Conservation (phyloP, 2,797 vertebrate species). For the Diceros bicornis region DNA sequence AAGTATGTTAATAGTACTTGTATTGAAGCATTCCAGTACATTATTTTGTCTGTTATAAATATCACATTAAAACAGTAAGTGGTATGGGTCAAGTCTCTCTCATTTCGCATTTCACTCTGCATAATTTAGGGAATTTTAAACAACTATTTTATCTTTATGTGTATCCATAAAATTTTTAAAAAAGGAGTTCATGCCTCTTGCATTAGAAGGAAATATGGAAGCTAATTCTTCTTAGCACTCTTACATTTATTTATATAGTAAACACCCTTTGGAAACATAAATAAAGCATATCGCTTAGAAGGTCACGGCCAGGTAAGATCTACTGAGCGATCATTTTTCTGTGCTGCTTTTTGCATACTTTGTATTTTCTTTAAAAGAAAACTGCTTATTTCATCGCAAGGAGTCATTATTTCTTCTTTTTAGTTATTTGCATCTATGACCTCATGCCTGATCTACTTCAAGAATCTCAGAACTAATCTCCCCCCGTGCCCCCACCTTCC, state of each 20-base stretch:
- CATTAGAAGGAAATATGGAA: neutral
- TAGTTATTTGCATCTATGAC: neutral
- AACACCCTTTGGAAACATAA: neutral
- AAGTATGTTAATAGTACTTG: neutral
- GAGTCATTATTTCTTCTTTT: neutral
- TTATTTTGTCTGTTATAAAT: neutral
- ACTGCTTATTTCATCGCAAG: neutral
- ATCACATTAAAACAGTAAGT: neutral
- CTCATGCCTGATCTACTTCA: neutral
- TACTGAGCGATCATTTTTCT: neutral
- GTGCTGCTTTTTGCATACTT: neutral
- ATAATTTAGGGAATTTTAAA: slow-evolving; percentile 12
- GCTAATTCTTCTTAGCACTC: neutral
- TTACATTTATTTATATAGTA: slow-evolving; percentile 25
- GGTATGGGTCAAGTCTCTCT: neutral
- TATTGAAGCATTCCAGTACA: neutral
- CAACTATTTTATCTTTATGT: neutral
- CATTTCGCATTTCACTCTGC: neutral
- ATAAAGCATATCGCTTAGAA: neutral
- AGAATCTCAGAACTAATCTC: neutral
- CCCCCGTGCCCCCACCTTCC: rapidly evolving
- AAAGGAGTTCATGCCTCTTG: neutral
- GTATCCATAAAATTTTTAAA: neutral
- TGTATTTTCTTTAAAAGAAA: neutral
- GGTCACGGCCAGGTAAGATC: neutral